Evolutionary conservation across 2,797 vertebrate genomes (phyloP).

Genomic region (Parambassis ranga): DNA sequence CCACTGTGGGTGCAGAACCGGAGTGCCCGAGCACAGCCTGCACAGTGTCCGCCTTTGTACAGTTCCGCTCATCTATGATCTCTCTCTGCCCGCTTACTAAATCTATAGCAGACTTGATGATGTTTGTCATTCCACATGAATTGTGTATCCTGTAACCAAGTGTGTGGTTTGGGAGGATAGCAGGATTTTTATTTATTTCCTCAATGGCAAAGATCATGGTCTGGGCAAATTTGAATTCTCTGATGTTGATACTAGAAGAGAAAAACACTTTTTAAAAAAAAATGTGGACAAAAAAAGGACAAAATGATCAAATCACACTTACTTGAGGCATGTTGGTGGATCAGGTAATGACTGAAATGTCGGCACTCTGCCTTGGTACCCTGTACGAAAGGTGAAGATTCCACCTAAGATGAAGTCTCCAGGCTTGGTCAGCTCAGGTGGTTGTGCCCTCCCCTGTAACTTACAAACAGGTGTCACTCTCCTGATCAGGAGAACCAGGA

Average conservation of each 20-base stretch:
- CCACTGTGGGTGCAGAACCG: conserved; percentile 80
- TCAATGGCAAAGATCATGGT: conserved; percentile 80
- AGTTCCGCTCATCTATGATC: conserved; percentile 48
- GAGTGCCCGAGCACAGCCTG: conserved; percentile 82
- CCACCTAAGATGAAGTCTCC: conserved; percentile 73
- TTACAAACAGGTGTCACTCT: conserved; percentile 47
- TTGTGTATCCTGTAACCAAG: conserved; percentile 81
- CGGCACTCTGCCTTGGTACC: conserved; percentile 41
- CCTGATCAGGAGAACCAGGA: conserved; percentile 38
- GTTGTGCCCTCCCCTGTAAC: conserved; percentile 30
- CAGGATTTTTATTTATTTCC: conserved; percentile 74
- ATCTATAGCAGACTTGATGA: conserved; percentile 75
- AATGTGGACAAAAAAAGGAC: too few relatives aligned
- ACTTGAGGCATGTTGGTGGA: conserved; percentile 53
- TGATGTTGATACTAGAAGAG: conserved; percentile 74
- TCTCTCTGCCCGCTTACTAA: conserved; percentile 64
- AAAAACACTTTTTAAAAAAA: too few relatives aligned
- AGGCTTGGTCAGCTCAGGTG: conserved; percentile 59
- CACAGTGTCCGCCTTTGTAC: conserved; percentile 62
- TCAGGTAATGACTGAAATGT: conserved; percentile 56
- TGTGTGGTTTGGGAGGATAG: conserved; percentile 67
- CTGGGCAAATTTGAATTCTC: conserved; percentile 82
- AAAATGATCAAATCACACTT: too few relatives aligned
- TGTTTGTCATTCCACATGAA: conserved; percentile 77
- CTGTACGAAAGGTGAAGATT: conserved; percentile 72